phyloP scores from a whole-genome alignment of 2,797 vertebrate genomes.

The Yasuhikotakia modesta region DNA sequence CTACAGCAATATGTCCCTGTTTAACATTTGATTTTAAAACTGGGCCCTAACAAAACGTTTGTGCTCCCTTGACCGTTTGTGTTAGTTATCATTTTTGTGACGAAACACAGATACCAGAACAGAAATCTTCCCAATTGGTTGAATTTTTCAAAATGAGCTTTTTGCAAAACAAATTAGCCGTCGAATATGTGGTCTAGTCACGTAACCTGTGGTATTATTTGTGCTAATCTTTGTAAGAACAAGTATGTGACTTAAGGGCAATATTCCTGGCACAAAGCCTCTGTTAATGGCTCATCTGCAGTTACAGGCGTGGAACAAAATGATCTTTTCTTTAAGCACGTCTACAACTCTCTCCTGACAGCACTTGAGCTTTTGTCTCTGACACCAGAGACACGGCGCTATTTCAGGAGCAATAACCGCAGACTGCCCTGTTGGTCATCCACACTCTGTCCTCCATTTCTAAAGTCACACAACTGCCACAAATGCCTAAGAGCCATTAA shows the following conservation, averaged over 20 bases:
- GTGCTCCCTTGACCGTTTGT: no score
- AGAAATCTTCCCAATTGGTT: slow-evolving; percentile 38
- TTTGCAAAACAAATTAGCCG: not conserved
- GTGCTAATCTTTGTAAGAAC: not conserved
- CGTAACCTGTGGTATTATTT: not conserved
- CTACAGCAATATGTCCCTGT: not conserved
- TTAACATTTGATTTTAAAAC: no score
- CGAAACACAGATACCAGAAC: slow-evolving; percentile 42
- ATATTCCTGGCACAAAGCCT: slow-evolving; percentile 50
- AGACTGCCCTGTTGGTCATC: slow-evolving; percentile 60
- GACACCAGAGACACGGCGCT: slow-evolving; percentile 24
- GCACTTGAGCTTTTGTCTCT: slow-evolving; percentile 26
- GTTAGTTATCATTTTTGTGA: not conserved
- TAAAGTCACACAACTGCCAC: slow-evolving; percentile 4
- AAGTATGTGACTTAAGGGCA: not conserved
- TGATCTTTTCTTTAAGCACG: slow-evolving; percentile 46
- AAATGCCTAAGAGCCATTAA: not conserved
- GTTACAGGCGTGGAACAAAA: slow-evolving; percentile 61
- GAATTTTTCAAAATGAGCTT: not conserved
- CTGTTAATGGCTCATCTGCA: slow-evolving; percentile 57
- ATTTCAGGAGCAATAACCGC: slow-evolving; percentile 41
- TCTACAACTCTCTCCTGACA: slow-evolving; percentile 9
- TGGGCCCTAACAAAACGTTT: no score
- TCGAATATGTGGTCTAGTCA: not conserved
- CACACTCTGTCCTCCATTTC: slow-evolving; percentile 44